Evolutionary conservation across 2,113 vertebrate species (phyloP).

Genomic region (Alligator sinensis): DNA sequence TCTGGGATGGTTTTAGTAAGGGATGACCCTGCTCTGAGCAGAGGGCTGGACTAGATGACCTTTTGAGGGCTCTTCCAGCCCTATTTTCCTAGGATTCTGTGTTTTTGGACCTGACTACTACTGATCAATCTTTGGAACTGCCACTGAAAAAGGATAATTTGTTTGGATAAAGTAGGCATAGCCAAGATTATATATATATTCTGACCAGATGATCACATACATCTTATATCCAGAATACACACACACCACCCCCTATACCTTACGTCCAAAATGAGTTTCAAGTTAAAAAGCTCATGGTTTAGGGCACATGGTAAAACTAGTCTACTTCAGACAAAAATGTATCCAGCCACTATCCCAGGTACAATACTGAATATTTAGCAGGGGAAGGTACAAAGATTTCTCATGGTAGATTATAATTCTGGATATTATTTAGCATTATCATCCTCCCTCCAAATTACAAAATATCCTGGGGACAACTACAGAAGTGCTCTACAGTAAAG

Average conservation of each 20-base stretch:
- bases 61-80: too few relatives aligned
- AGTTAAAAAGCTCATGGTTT: background rate
- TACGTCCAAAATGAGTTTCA: background rate
- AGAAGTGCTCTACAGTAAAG: background rate
- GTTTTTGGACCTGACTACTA: background rate
- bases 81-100: background rate
- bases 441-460: background rate
- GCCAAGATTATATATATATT: background rate
- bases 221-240: background rate
- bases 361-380: background rate
- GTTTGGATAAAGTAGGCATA: background rate
- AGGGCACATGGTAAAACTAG: background rate
- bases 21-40: too few relatives aligned
- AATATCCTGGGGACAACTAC: background rate
- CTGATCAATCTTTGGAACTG: background rate
- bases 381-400: background rate
- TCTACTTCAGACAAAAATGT: background rate
- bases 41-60: too few relatives aligned
- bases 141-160: background rate
- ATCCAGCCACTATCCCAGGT: background rate
- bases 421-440: background rate
- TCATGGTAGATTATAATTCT: background rate
- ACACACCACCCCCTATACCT: too few relatives aligned
- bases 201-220: too few relatives aligned
- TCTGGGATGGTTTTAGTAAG: too few relatives aligned